A percentile compares a stretch with the other conserved stretches of the same genome.
These are phyloP conservation scores for Agrochola circellaris DNA, from an alignment of 2,888 invertebrate species.

Conservation along the genomic window DNA sequence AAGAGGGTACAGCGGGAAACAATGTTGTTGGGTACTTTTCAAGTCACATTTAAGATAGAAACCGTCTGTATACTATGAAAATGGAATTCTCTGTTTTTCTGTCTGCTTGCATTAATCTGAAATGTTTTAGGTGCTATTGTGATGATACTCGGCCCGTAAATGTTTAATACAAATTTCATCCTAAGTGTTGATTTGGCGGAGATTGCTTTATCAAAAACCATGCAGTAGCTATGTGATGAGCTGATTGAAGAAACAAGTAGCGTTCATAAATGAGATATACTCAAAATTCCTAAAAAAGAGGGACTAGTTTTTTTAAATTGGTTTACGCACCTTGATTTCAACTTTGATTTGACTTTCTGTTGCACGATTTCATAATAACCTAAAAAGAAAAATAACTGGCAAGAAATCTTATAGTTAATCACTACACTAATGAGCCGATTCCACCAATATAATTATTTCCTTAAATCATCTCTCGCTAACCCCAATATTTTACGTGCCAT, in stretches of 20 bases:
- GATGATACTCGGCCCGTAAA: background rate
- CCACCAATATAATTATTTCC: constrained; percentile 18
- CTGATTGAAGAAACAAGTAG: background rate
- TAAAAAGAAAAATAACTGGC: background rate
- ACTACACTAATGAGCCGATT: background rate
- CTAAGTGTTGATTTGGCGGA: background rate
- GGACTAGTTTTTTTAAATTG: background rate
- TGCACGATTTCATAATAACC: background rate
- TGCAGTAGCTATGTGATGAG: background rate
- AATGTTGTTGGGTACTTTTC: constrained; percentile 33
- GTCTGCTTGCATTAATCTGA: constrained; percentile 2
- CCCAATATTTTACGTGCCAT: constrained; percentile 26
- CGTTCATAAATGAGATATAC: background rate
- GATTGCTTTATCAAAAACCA: background rate
- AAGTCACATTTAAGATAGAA: constrained; percentile 37
- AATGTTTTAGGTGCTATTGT: background rate
- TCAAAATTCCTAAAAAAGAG: background rate
- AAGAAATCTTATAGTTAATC: background rate
- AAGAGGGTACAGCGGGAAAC: constrained; percentile 22
- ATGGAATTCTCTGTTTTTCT: no score
- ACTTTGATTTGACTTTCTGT: no score
- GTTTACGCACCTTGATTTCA: background rate
- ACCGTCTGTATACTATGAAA: constrained; percentile 13
- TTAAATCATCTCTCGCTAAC: constrained; percentile 13
- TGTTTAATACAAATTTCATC: background rate